Evolutionary conservation across 2,113 vertebrate species (phyloP).

Genomic region (Clupea harengus): DNA sequence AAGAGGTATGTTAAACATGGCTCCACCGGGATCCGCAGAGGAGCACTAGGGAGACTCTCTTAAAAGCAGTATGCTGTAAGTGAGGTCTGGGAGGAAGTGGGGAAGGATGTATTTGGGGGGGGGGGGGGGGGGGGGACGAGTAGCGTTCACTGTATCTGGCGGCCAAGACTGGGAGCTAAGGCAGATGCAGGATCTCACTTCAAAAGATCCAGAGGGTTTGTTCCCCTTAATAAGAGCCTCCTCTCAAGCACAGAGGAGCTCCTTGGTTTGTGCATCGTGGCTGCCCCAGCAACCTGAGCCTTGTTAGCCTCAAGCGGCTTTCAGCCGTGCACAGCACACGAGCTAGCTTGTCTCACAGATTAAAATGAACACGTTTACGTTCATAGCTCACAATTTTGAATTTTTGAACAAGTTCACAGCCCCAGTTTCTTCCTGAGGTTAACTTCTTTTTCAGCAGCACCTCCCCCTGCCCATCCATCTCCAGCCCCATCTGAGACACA

Average conservation of each 20-base stretch:
- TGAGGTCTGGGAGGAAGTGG: background rate
- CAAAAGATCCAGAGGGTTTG: constrained; percentile 21
- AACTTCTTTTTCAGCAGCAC: too few species aligned
- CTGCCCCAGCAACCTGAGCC: background rate
- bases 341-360: background rate
- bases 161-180: constrained; percentile 31
- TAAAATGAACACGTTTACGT: too few species aligned
- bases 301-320: constrained; percentile 2
- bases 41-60: constrained; percentile 24
- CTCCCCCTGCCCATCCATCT: too few species aligned
- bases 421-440: too few species aligned
- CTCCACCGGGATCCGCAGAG: constrained; percentile 19
- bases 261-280: background rate
- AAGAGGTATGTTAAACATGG: constrained; percentile 2
- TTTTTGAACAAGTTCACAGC: too few species aligned
- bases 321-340: background rate
- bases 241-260: background rate
- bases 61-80: constrained; percentile 14
- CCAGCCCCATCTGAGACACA: too few species aligned
- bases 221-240: constrained; percentile 19
- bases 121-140: constrained; percentile 18
- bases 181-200: constrained; percentile 22
- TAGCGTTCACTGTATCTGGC: background rate
- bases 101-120: background rate
- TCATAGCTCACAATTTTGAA: too few species aligned